A percentile compares a stretch with the other conserved stretches of the same genome.
phyloP scores from a whole-genome alignment of 2,888 invertebrate genomes.

The Marasmarcha lunaedactyla region DNA sequence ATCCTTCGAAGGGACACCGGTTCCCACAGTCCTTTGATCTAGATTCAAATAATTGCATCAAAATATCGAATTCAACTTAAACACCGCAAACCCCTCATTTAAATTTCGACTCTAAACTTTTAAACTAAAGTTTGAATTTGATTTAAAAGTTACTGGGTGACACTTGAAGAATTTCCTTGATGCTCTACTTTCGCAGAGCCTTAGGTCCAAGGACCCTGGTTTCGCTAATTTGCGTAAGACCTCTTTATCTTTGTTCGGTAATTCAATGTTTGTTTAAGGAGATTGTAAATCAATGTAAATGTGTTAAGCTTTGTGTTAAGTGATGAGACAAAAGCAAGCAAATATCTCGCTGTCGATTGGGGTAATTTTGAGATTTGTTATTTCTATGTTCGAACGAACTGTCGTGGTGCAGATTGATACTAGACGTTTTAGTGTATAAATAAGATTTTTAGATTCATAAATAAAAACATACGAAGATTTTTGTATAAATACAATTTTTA shows the following conservation, averaged over 20 bases:
- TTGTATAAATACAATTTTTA: no score
- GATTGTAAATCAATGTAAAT: no score
- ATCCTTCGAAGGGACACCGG: slow-evolving; percentile 47
- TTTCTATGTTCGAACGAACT: no score
- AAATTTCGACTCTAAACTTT: background rate
- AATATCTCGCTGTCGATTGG: no score
- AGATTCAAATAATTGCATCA: slow-evolving; percentile 18
- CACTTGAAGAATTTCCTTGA: slow-evolving; percentile 36
- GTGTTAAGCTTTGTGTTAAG: no score
- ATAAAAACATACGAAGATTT: no score
- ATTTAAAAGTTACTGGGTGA: slow-evolving; percentile 17
- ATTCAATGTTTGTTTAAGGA: no score
- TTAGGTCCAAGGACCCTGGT: slow-evolving; percentile 29
- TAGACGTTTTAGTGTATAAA: no score
- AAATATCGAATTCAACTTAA: slow-evolving; percentile 3
- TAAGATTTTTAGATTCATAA: no score
- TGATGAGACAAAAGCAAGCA: no score
- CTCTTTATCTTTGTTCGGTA: slow-evolving; percentile 7
- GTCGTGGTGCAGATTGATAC: no score
- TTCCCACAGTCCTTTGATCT: slow-evolving; percentile 53
- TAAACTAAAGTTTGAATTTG: slow-evolving; percentile 12
- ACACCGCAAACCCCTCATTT: slow-evolving; percentile 15
- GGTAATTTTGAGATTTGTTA: no score
- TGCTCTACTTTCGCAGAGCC: slow-evolving; percentile 40
- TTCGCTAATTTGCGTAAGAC: slow-evolving; percentile 5